phyloP scores from a whole-genome alignment of 92 coral and sea anemone genomes.

The Scolanthus callimorphus region DNA sequence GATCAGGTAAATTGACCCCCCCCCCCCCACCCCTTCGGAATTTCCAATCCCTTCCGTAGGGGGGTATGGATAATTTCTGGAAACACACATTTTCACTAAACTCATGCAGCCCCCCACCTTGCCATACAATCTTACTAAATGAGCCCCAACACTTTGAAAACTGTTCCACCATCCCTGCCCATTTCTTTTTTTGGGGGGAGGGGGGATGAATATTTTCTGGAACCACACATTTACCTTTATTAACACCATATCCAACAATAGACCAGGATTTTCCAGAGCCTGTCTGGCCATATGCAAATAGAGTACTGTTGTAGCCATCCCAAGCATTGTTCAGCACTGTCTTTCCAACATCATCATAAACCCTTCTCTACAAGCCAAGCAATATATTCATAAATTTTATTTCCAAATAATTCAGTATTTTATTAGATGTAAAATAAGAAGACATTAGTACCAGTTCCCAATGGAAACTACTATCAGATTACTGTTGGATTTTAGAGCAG shows the following conservation, averaged over 20 bases:
- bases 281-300: conserved; percentile 97
- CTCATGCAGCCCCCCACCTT: too few relatives aligned
- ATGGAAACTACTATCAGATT: not conserved
- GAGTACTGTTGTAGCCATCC: conserved; percentile 97
- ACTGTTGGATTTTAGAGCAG: too few relatives aligned
- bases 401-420: not conserved
- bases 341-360: conserved; percentile 86
- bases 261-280: conserved; percentile 99
- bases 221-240: conserved; percentile 79
- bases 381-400: not conserved
- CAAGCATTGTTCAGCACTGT: conserved; percentile 86
- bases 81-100: too few relatives aligned
- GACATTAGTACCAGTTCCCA: not conserved
- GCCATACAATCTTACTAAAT: too few relatives aligned
- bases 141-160: too few relatives aligned
- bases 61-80: too few relatives aligned
- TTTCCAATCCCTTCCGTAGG: too few relatives aligned
- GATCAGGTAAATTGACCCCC: too few relatives aligned
- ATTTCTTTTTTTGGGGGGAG: too few relatives aligned
- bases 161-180: too few relatives aligned
- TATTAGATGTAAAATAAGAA: not conserved
- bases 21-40: too few relatives aligned
- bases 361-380: conserved; percentile 71
- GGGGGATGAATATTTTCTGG: too few relatives aligned
- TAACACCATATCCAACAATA: conserved; percentile 93